Conservation (phyloP, 2,888 invertebrate species). For the Apamea sordens region DNA sequence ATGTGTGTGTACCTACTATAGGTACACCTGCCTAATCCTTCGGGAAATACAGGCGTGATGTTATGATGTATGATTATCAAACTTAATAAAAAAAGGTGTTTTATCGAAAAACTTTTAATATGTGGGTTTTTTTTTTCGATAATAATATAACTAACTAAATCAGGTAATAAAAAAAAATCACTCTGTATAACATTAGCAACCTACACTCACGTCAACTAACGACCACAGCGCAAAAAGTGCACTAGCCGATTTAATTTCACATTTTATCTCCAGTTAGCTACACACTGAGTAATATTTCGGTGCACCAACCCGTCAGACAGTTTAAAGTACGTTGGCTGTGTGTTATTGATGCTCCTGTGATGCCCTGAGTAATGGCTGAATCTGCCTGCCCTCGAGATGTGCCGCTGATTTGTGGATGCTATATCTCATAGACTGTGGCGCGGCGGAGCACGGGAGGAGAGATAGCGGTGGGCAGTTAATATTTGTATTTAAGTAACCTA, state of each 20-base stretch:
- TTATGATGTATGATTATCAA: too few species aligned
- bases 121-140: too few species aligned
- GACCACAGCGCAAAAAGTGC: background rate
- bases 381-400: slow-evolving; percentile 60
- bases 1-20: too few species aligned
- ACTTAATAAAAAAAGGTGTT: too few species aligned
- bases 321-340: slow-evolving; percentile 44
- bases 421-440: slow-evolving; percentile 71
- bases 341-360: slow-evolving; percentile 56
- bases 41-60: too few species aligned
- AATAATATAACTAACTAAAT: too few species aligned
- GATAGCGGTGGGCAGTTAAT: background rate
- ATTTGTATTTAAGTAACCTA: background rate
- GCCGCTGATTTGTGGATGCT: slow-evolving; percentile 74
- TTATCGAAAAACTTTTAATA: too few species aligned
- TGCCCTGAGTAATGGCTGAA: slow-evolving; percentile 61
- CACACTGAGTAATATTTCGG: slow-evolving; percentile 28
- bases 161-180: background rate
- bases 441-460: slow-evolving; percentile 40
- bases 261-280: background rate
- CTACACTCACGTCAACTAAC: background rate
- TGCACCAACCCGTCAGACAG: slow-evolving; percentile 37
- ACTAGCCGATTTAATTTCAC: background rate
- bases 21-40: too few species aligned
- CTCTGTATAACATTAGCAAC: background rate